phyloP scores from a whole-genome alignment of 2,888 invertebrate species.

The Habroteleia sp. region DNA sequence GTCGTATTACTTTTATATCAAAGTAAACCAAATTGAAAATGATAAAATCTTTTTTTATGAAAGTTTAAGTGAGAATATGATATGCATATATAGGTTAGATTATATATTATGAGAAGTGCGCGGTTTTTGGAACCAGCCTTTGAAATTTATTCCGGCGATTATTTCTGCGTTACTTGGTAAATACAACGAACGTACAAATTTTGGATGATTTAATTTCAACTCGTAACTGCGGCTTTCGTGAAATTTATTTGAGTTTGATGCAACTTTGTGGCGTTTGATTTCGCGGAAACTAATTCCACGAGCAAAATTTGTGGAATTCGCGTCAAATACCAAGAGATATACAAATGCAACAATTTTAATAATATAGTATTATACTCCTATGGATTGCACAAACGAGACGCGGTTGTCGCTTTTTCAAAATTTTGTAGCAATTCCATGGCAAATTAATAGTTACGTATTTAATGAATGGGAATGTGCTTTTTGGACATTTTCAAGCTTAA shows the following conservation, averaged over 20 bases:
- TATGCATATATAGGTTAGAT: too few species aligned
- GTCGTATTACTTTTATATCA: too few species aligned
- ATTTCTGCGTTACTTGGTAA: constrained; percentile 41
- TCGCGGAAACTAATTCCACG: constrained; percentile 40
- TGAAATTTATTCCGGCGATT: constrained; percentile 46
- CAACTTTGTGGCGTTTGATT: constrained; percentile 57
- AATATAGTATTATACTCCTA: constrained; percentile 16
- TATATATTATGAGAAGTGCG: background rate
- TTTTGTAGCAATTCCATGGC: background rate
- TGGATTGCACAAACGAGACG: background rate
- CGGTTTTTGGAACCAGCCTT: constrained; percentile 12
- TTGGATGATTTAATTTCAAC: constrained; percentile 54
- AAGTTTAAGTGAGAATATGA: too few species aligned
- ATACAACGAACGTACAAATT: constrained; percentile 41
- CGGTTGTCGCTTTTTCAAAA: background rate
- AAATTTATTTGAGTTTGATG: constrained; percentile 56
- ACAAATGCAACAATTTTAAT: constrained; percentile 46
- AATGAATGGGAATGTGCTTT: background rate
- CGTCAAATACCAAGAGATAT: constrained; percentile 25
- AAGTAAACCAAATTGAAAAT: too few species aligned
- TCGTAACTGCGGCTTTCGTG: constrained; percentile 40
- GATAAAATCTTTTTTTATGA: too few species aligned
- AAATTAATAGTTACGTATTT: too few species aligned
- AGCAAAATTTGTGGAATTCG: constrained; percentile 31
- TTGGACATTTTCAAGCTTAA: too few species aligned